These are phyloP conservation scores for Spilogale gracilis DNA, from an alignment of 2,113 vertebrate species.

Conservation along the genomic window DNA sequence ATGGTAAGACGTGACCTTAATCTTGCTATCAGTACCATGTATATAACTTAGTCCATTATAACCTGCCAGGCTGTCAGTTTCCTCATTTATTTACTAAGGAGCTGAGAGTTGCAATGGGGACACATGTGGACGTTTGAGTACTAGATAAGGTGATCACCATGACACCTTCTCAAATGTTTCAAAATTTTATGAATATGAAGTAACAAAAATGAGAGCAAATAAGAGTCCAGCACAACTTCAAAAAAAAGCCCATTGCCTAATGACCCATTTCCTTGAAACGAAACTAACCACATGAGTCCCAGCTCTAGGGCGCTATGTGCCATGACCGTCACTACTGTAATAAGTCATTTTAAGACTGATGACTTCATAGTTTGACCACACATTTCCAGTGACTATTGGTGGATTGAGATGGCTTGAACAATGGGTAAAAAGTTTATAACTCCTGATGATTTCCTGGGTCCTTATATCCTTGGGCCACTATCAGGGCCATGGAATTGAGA, in stretches of 20 bases:
- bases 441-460: not conserved
- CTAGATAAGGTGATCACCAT: not conserved
- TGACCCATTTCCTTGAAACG: not conserved
- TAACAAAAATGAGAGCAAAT: not conserved
- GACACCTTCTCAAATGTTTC: not conserved
- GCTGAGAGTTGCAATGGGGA: not conserved
- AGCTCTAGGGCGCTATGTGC: not conserved
- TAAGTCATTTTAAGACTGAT: not conserved
- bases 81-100: not conserved
- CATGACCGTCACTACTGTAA: not conserved
- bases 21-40: not conserved
- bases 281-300: not conserved
- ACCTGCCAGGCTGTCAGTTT: not conserved
- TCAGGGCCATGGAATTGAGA: not conserved
- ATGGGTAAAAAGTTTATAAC: not conserved
- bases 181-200: not conserved
- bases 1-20: not conserved
- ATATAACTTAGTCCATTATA: not conserved
- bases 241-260: not conserved
- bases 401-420: not conserved
- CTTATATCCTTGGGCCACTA: not conserved
- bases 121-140: not conserved
- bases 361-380: not conserved
- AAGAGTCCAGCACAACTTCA: not conserved
- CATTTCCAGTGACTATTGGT: not conserved